Percentiles rank a stretch among this genome's conserved stretches.
Conservation (phyloP, 2,113 vertebrate species). For the Halichoeres trimaculatus region DNA sequence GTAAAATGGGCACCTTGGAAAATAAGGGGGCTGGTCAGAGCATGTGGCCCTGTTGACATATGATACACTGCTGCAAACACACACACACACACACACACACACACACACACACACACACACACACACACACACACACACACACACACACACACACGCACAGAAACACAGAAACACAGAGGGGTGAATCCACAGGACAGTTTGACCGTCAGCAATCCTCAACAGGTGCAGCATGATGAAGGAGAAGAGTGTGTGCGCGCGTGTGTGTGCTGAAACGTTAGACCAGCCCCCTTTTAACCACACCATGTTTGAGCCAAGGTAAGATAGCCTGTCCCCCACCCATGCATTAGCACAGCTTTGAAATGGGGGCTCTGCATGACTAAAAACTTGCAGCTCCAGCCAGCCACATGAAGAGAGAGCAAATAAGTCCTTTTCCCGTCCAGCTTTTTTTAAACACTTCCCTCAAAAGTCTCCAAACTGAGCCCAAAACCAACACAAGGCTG, state of each 20-base stretch:
- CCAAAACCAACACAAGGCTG: constrained; percentile 16
- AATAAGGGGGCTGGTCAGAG: constrained; percentile 62
- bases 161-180: background rate
- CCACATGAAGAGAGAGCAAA: constrained; percentile 66
- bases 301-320: constrained; percentile 49
- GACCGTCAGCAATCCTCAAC: constrained; percentile 65
- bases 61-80: constrained; percentile 37
- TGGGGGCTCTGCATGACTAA: constrained; percentile 19
- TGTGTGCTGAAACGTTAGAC: constrained; percentile 67
- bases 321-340: constrained; percentile 47
- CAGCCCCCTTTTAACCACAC: constrained; percentile 50
- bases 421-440: constrained; percentile 43
- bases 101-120: background rate
- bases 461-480: constrained; percentile 8
- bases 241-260: constrained; percentile 12
- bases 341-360: constrained; percentile 54
- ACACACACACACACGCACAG: background rate
- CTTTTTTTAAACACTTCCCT: constrained; percentile 13
- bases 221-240: constrained; percentile 70
- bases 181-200: background rate
- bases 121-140: background rate
- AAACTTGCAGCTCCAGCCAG: constrained; percentile 32
- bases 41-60: constrained; percentile 49
- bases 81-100: constrained; percentile 15
- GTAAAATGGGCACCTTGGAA: constrained; percentile 58